A percentile compares a stretch with the other conserved stretches of the same genome.
Conservation (phyloP, 2,888 invertebrate species). For the Chromoteleia sp. region DNA sequence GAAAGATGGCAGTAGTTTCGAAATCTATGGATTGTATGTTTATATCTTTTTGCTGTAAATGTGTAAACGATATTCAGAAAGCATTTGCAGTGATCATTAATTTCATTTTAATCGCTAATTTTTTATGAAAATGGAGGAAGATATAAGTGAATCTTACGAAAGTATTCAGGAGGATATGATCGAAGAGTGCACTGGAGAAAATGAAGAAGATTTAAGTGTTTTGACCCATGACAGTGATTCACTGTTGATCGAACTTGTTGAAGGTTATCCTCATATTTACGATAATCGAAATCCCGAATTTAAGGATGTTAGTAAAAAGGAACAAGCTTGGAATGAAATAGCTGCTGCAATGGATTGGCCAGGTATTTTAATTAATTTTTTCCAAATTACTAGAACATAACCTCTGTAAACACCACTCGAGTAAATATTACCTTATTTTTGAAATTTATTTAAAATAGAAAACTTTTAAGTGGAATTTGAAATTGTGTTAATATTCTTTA, state of each 20-base stretch:
- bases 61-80: conserved; percentile 41
- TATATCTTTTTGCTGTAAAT: conserved; percentile 23
- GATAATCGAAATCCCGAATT: conserved; percentile 64
- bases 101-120: not conserved
- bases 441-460: too few species aligned
- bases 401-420: too few species aligned
- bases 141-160: conserved; percentile 26
- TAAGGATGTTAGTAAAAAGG: conserved; percentile 57
- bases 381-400: too few species aligned
- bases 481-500: too few species aligned
- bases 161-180: conserved; percentile 43
- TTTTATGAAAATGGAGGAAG: conserved; percentile 48
- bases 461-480: too few species aligned
- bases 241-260: conserved; percentile 65
- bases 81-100: not conserved
- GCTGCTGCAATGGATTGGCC: too few species aligned
- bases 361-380: too few species aligned
- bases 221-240: conserved; percentile 58
- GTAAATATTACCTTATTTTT: too few species aligned
- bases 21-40: too few species aligned
- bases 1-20: too few species aligned
- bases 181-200: conserved; percentile 41
- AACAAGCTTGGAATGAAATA: too few species aligned
- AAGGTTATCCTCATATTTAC: conserved; percentile 67
- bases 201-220: conserved; percentile 52